Base-by-base conservation (phyloP, 2,888 invertebrate species). In the Spisula subtruncata region DNA sequence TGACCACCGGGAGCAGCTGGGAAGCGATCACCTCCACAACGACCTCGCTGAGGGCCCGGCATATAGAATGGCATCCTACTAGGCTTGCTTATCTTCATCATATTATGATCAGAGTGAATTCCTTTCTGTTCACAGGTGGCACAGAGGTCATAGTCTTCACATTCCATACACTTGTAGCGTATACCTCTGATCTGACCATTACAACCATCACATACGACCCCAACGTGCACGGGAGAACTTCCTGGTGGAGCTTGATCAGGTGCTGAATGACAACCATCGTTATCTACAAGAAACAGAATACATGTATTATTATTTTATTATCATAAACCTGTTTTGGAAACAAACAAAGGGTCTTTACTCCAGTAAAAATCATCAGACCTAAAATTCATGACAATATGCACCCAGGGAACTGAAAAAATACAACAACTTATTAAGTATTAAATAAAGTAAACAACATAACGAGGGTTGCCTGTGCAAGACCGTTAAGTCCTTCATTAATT, bases 141-240 rank as follows among this genome's bases (percentile, higher is more conserved):
- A 96, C 99, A 99, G 86, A 99, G 97, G 96, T 99, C 99, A 96
- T 97, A 99, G 96, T 99, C 98, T 0, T 97, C 97, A 94, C 99
- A 99, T 86, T 98, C 97, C 32, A 98, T 97, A 95, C 99, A 99
- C 96, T 98, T 99, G 97, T 98, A 99, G 20, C 99, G 98, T 94
- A 97, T 98, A 0, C 98, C 99, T n/a, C 97, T 94, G 10, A 99
- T 97, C 0, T 97, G 95, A 0, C 96, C 96, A 0, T 98, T 97
- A 95, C 99, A 99, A 0, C 97, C 97, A 96, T 99, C 98, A 95
- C 99, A 99, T 5, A 97, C 95, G 0, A 99, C 97, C 0, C 97
- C 97, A 5, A 95, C 94, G 94, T 98, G 98, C 6, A 96, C 80
- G 66, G 5, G 4, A 4, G 25, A 20, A 66, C 87, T 87, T 18